Evolutionary conservation across 2,888 invertebrate genomes (phyloP).

Genomic region (Acanthoscelides obtectus): DNA sequence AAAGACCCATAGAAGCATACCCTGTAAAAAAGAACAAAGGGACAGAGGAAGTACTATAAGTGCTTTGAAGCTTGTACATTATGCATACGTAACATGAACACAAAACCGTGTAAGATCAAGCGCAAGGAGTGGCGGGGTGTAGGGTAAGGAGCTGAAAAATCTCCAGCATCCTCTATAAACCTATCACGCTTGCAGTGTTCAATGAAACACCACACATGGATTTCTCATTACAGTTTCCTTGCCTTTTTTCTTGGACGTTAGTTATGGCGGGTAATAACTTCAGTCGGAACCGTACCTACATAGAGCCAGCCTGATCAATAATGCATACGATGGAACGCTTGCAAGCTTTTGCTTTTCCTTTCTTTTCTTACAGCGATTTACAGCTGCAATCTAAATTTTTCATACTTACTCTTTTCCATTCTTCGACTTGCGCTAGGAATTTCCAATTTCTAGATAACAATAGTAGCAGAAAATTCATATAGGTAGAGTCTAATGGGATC

Average conservation of each 20-base stretch:
- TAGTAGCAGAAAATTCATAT: neutral
- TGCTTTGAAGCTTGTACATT: neutral
- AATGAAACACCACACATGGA: constrained; percentile 38
- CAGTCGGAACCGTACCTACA: constrained; percentile 12
- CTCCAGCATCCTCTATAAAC: constrained; percentile 44
- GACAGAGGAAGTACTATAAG: neutral
- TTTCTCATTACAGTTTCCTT: constrained; percentile 37
- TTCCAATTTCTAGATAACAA: neutral
- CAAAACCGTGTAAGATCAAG: neutral
- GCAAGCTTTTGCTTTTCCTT: neutral
- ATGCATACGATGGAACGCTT: constrained; percentile 12
- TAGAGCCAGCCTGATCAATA: constrained; percentile 20
- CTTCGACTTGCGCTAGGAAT: neutral
- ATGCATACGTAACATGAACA: neutral
- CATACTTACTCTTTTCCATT: neutral
- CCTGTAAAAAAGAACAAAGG: neutral
- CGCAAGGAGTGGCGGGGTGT: neutral
- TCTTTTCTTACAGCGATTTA: neutral
- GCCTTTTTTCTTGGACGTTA: constrained; percentile 14
- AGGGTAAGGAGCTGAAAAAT: neutral
- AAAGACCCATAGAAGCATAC: too few species aligned
- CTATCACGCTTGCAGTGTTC: constrained; percentile 31
- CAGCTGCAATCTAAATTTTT: neutral
- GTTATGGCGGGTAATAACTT: neutral
- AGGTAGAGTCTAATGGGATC: neutral